A percentile compares a stretch with the other conserved stretches of the same genome.
These are phyloP conservation scores for Patella ulyssiponensis DNA, from an alignment of 2,888 invertebrate genomes.

Conservation along the genomic window DNA sequence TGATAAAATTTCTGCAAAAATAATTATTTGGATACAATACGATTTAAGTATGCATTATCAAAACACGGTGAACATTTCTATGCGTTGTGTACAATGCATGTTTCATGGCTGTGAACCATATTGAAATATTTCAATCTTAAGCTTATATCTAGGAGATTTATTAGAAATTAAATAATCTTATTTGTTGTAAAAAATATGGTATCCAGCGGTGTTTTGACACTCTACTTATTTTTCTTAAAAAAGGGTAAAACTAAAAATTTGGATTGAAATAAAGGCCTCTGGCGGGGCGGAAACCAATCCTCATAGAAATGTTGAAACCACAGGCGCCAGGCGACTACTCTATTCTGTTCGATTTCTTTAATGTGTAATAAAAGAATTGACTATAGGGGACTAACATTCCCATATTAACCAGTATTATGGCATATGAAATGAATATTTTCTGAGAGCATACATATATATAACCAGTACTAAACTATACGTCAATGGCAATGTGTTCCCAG, in stretches of 20 bases:
- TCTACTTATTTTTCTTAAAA: background rate
- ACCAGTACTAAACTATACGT: background rate
- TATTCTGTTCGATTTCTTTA: background rate
- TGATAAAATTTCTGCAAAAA: too few relatives aligned
- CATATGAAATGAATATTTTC: background rate
- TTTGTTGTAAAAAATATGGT: too few relatives aligned
- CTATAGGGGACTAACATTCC: background rate
- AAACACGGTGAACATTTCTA: too few relatives aligned
- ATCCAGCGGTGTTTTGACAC: constrained; percentile 2
- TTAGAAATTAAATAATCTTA: too few relatives aligned
- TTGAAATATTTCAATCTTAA: too few relatives aligned
- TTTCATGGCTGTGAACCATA: too few relatives aligned
- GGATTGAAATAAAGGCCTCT: constrained; percentile 3
- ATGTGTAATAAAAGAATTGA: background rate
- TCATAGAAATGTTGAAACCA: constrained; percentile 3
- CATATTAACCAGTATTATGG: background rate
- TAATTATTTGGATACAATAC: too few relatives aligned
- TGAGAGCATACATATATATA: constrained; percentile 1
- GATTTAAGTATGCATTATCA: too few relatives aligned
- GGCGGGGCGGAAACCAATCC: constrained; percentile 6
- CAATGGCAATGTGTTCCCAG: background rate
- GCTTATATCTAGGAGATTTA: too few relatives aligned
- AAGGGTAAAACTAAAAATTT: background rate
- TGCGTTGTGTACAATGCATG: too few relatives aligned
- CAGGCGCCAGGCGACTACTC: background rate